Base-by-base conservation (phyloP, 1,140 invertebrate species). In the Lepidurus couesii region DNA sequence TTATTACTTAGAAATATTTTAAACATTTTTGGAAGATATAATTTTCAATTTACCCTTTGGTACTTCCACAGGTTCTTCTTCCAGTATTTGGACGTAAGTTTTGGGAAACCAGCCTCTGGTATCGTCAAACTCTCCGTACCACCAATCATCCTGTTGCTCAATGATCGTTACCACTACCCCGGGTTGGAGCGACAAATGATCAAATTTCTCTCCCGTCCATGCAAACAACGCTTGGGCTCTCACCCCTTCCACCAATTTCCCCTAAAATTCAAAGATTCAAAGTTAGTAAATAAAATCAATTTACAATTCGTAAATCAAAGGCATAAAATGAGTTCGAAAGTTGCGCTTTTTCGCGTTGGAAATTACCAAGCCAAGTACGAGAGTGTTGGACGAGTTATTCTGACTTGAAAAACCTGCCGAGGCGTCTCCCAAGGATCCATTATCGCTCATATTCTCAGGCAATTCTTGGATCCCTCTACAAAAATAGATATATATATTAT, bases 121-220 rank as follows among this genome's bases (percentile, higher is more conserved):
- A 45, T 84, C 86, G 80, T 80, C 84, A 10, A 85, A 82, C 82
- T 90, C 87, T 42, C 92, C 92, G 80, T 88, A 90, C 88, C 90
- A 92, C 90, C 91, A 92, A 82, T 90, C 88, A 75, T 89, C 89
- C 83, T 90, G 89, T 81, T 91, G 88, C 82, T 92, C 90, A 76
- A 87, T 87, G 44, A 93, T 88, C 76, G 84, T 85, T 76, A 93
- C 88, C 13, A 86, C 84, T 83, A 92, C 91, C 79, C 90, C 91
- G 84, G 91, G 90, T 74, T 87, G 87, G 82, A 93, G 91, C 0
- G 88, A 86, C 53, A 93, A 84, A 84, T 92, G 90, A 80, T 89
- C 88, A 44, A 88, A 87, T 82, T 89, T 89, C n/a, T 88, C 88
- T 65, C 91, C 90, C 81, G 87, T 88, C 87, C 91, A 93, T 42